These are phyloP conservation scores for Mnemiopsis leidyi DNA, from an alignment of 37 sponge, comb jelly and placozoan genomes.

Conservation along the genomic window DNA sequence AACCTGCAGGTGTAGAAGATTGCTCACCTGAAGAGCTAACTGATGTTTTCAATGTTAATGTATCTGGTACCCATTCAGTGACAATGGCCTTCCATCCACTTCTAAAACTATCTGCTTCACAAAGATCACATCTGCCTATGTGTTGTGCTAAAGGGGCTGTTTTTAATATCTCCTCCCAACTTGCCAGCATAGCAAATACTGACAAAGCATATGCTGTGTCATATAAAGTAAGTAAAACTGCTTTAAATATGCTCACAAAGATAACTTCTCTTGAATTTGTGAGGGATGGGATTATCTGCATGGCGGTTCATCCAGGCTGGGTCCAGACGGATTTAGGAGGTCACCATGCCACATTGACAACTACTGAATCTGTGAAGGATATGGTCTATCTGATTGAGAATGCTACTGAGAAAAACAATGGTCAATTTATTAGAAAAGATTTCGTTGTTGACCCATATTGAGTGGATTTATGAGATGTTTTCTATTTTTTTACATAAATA, in stretches of 20 bases:
- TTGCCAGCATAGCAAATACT: background rate
- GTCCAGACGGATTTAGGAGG: slow-evolving; percentile 59
- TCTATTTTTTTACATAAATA: too few species aligned
- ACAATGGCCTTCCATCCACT: background rate
- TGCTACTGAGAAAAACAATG: background rate
- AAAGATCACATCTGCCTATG: background rate
- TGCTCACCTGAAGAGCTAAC: background rate
- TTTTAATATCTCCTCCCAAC: slow-evolving; percentile 14
- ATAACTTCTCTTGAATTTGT: background rate
- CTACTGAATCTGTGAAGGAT: background rate
- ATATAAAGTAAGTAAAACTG: slow-evolving; percentile 41
- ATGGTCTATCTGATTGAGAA: background rate
- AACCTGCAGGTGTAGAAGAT: background rate
- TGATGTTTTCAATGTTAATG: slow-evolving; percentile 4
- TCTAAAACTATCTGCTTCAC: background rate
- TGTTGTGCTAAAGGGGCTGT: background rate
- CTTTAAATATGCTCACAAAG: slow-evolving; percentile 41
- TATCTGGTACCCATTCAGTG: background rate
- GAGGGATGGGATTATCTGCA: background rate
- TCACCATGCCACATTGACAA: background rate
- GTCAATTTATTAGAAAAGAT: background rate
- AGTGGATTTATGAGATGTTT: too few species aligned
- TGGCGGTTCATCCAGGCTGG: slow-evolving; percentile 41
- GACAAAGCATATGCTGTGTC: background rate
- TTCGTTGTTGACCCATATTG: background rate